These are phyloP conservation scores for Calameuta idolon DNA, from an alignment of 2,888 invertebrate species.

Conservation along the genomic window DNA sequence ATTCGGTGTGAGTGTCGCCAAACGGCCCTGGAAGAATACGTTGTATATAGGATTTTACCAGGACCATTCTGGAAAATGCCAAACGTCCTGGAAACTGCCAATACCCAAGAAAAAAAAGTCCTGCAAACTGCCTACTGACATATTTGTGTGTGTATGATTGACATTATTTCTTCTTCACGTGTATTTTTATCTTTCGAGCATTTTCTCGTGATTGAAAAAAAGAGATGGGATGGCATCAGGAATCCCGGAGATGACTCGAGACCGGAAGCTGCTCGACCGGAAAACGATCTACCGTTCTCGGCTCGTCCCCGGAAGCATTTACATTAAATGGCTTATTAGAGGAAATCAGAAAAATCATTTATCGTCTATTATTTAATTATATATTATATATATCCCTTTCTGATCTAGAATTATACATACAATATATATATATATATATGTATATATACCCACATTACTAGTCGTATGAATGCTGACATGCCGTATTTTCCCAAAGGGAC, in stretches of 20 bases:
- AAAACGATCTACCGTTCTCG: background rate
- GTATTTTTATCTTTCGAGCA: background rate
- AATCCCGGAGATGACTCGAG: background rate
- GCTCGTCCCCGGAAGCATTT: background rate
- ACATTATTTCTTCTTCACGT: background rate
- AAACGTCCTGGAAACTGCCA: too few species aligned
- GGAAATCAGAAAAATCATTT: background rate
- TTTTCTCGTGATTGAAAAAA: background rate
- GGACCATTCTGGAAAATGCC: too few species aligned
- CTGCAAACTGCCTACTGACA: too few species aligned
- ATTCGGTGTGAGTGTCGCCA: too few species aligned
- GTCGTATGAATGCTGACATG: background rate
- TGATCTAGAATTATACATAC: too few species aligned
- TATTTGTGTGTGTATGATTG: background rate
- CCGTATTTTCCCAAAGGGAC: background rate
- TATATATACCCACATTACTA: too few species aligned
- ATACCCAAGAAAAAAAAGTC: too few species aligned
- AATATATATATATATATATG: too few species aligned
- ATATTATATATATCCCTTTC: too few species aligned
- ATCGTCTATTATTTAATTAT: background rate
- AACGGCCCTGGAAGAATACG: too few species aligned
- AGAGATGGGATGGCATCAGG: background rate
- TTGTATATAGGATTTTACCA: too few species aligned
- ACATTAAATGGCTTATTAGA: background rate
- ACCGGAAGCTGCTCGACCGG: background rate